phyloP scores from a whole-genome alignment of 1,140 invertebrate genomes.

The Oncopodura yosiiana region DNA sequence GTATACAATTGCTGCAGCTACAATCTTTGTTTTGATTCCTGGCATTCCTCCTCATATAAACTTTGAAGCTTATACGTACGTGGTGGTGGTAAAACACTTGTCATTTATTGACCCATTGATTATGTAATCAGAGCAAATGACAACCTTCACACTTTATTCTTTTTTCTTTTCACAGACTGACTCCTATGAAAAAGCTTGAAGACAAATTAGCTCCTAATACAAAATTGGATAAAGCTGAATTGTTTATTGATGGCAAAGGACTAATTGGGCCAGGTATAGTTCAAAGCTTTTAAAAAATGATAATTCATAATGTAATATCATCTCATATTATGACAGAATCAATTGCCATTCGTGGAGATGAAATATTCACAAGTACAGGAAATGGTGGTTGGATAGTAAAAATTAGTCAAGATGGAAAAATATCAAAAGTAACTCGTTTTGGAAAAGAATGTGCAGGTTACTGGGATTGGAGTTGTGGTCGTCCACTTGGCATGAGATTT shows the following conservation, averaged over 20 bases:
- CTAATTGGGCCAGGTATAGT: constrained; percentile 60
- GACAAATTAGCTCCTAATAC: constrained; percentile 51
- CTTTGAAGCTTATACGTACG: constrained; percentile 45
- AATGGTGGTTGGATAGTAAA: constrained; percentile 59
- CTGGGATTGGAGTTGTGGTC: constrained; percentile 52
- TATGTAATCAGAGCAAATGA: too few species aligned
- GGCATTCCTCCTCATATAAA: constrained; percentile 48
- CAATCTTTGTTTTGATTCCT: constrained; percentile 45
- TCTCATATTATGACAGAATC: constrained; percentile 64
- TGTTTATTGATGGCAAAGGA: constrained; percentile 50
- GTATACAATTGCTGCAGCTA: too few species aligned
- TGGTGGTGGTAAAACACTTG: constrained; percentile 5
- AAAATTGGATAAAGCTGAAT: constrained; percentile 48
- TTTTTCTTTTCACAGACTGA: constrained; percentile 47
- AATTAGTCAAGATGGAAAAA: too few species aligned
- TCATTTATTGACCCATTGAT: too few species aligned
- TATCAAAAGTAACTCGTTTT: constrained; percentile 48
- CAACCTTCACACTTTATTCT: too few species aligned
- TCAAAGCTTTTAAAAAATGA: too few species aligned
- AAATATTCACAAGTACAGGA: constrained; percentile 56
- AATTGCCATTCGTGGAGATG: constrained; percentile 55
- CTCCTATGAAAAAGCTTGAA: constrained; percentile 45
- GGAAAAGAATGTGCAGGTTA: constrained; percentile 50
- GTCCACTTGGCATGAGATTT: constrained; percentile 64
- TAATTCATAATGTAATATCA: too few species aligned